Percentiles rank a stretch among this genome's conserved stretches.
Conservation (phyloP, 2,888 invertebrate species). For the Mechanitis mazaeus region DNA sequence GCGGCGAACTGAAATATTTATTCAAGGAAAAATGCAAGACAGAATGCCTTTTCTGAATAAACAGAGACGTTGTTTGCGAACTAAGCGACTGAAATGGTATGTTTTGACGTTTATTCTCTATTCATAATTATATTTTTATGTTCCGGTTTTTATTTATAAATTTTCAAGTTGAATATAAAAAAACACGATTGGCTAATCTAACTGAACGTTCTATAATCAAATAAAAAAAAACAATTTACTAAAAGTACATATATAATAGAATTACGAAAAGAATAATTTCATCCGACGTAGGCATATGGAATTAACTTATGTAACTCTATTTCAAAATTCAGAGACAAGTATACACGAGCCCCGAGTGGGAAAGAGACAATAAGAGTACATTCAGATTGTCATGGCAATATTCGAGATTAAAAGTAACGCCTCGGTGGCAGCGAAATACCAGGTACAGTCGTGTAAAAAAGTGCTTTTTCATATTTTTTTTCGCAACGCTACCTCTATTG, state of each 20-base stretch:
- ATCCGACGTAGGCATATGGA: slow-evolving; percentile 5
- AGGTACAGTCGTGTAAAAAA: slow-evolving; percentile 47
- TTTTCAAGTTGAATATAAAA: slow-evolving; percentile 8
- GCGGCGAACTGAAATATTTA: slow-evolving; percentile 21
- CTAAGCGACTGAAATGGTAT: slow-evolving; percentile 2
- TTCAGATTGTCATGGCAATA: slow-evolving; percentile 71
- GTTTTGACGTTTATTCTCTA: not conserved
- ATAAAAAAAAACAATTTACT: not conserved
- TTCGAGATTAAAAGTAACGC: slow-evolving; percentile 74
- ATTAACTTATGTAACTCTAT: slow-evolving; percentile 19
- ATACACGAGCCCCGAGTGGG: slow-evolving; percentile 27
- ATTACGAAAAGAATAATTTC: slow-evolving; percentile 5
- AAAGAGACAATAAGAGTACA: slow-evolving; percentile 38
- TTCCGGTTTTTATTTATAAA: not conserved
- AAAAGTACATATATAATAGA: slow-evolving; percentile 1
- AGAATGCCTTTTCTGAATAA: slow-evolving; percentile 13
- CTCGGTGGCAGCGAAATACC: slow-evolving; percentile 58
- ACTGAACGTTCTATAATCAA: too few relatives aligned
- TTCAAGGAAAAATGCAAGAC: slow-evolving; percentile 18
- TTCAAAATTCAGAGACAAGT: slow-evolving; percentile 32
- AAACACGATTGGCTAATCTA: not conserved
- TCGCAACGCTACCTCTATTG: slow-evolving; percentile 19
- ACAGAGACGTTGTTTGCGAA: slow-evolving; percentile 6
- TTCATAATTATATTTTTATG: not conserved
- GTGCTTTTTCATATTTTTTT: slow-evolving; percentile 32